Base-by-base conservation (phyloP, 2,888 invertebrate species). In the Ophioninae sp. region DNA sequence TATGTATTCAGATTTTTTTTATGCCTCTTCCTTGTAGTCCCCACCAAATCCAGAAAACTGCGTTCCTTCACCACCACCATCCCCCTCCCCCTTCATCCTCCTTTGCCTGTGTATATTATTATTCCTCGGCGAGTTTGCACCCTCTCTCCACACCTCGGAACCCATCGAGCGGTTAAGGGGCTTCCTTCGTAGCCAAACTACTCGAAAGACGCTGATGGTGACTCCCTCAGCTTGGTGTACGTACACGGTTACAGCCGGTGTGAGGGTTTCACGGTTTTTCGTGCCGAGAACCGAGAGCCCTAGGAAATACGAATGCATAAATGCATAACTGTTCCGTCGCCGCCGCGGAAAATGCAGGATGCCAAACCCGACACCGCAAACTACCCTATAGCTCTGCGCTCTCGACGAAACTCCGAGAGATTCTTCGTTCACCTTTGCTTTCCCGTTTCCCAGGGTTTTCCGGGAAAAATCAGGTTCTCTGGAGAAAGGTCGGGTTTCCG, bases 271-370 rank as follows among this genome's bases (percentile, higher is more conserved):
- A 86, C 73, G 87, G 88, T 87, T 87, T 86, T 85, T 39, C 30
- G 30, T 30, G 30, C 30, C 3, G 30, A 30, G 84, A 85, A 88
- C 87, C 87, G 86, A 87, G 88, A 89, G 90, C 90, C 89, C 91
- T 88, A 89, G 89, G 90, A 92, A 92, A 93, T 92, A 91, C 90
- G 91, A 92, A 93, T 93, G 92, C 92, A 92, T 93, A 92, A 93
- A 92, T 92, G 92, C 92, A 92, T 92, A 92, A 92, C 90, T 89
- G 90, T 90, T 90, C 90, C 89, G 86, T 82, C 88, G 79, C 83
- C 58, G 22, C 65, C 63, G 71, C 65, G 72, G 75, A 81, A 79
- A 83, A 79, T 80, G 79, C 79, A 79, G 73, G 59, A 87, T 86
- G 83, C 81, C 83, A 61, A 85, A 79, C 81, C 79, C 82, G 84